These are phyloP conservation scores for Philypnodon macrostomus DNA, from an alignment of 2,797 vertebrate species.

Conservation along the genomic window DNA sequence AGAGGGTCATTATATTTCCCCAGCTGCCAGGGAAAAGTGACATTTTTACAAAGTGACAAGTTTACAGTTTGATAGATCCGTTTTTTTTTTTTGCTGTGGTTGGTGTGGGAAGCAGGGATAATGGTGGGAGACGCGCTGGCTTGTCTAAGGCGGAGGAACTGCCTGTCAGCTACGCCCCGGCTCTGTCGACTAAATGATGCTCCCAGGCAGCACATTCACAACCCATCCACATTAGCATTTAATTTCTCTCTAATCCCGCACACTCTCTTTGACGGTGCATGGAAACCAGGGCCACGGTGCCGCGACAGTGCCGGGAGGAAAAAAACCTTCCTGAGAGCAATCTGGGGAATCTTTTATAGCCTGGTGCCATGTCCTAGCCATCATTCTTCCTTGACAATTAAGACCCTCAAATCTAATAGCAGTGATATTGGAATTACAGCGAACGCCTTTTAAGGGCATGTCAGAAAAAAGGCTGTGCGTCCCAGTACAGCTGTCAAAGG, in stretches of 20 bases:
- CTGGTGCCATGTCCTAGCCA: conserved; percentile 59
- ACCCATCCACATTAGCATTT: conserved; percentile 84
- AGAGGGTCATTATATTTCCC: conserved; percentile 80
- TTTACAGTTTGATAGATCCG: conserved; percentile 84
- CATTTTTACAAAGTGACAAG: conserved; percentile 83
- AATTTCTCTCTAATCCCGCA: conserved; percentile 82
- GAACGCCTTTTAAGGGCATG: conserved; percentile 66
- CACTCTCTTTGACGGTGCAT: conserved; percentile 58
- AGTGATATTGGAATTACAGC: conserved; percentile 77
- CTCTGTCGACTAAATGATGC: conserved; percentile 80
- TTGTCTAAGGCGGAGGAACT: conserved; percentile 49
- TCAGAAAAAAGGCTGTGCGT: conserved; percentile 54
- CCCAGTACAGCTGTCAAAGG: conserved; percentile 72
- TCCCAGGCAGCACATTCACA: conserved; percentile 74
- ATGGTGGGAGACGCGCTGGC: conserved; percentile 39
- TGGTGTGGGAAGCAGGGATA: conserved; percentile 43
- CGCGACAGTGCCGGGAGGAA: conserved; percentile 26
- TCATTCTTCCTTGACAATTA: conserved; percentile 82
- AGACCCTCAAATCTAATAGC: conserved; percentile 81
- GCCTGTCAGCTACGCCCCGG: conserved; percentile 79
- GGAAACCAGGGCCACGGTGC: conserved; percentile 62
- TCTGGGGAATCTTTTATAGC: conserved; percentile 60
- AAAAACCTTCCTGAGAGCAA: conserved; percentile 54
- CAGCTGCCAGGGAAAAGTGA: conserved; percentile 74
- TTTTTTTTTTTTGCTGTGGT: conserved; percentile 67